Conservation (phyloP, 2,797 vertebrate genomes). For the Cossypha polioptera region DNA sequence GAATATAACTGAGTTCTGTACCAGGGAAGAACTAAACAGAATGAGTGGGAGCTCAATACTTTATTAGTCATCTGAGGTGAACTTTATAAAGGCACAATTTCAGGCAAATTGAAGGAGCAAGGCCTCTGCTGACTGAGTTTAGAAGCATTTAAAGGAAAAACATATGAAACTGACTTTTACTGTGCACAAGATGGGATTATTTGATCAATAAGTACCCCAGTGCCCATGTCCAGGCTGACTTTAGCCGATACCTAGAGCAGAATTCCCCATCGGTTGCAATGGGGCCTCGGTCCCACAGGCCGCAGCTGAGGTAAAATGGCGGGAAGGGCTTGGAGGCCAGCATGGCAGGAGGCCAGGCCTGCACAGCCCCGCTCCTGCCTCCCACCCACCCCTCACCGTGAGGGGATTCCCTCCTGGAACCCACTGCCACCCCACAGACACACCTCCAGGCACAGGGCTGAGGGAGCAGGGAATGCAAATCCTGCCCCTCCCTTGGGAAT, state of each 20-base stretch:
- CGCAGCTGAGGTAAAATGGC: not conserved
- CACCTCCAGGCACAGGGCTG: not conserved
- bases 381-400: rapidly evolving
- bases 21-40: not conserved
- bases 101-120: not conserved
- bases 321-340: rapidly evolving
- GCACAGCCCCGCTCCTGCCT: rapidly evolving
- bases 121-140: not conserved
- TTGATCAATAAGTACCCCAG: not conserved
- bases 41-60: not conserved
- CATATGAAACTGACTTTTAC: not conserved
- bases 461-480: not conserved
- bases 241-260: not conserved
- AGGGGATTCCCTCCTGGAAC: not conserved
- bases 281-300: not conserved
- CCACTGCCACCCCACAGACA: not conserved
- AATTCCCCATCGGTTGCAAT: rapidly evolving
- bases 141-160: not conserved
- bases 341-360: not conserved
- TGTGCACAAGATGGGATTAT: not conserved
- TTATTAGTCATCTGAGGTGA: not conserved
- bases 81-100: not conserved
- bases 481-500: not conserved
- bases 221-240: not conserved
- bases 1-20: not conserved